Percentiles rank a stretch among this genome's conserved stretches.
Evolutionary conservation across 2,797 vertebrate genomes (phyloP).

Genomic region (Lycodopsis pacificus): DNA sequence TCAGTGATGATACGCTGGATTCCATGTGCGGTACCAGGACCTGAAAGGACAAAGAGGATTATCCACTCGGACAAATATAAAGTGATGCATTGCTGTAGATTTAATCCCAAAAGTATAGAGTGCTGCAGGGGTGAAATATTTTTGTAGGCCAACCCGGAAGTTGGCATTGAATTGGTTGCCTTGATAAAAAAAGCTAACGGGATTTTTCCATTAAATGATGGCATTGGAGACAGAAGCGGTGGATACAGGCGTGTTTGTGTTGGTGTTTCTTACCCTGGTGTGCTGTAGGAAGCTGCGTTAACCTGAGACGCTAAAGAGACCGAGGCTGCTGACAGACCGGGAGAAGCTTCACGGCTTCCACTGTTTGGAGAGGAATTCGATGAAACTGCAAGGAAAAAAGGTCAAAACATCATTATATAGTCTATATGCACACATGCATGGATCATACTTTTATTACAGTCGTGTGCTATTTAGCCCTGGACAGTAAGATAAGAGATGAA

Average conservation of each 20-base stretch:
- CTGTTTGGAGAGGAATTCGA: conserved; percentile 94
- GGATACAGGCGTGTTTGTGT: not conserved
- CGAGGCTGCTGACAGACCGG: conserved; percentile 85
- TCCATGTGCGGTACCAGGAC: conserved; percentile 94
- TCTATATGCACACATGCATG: not conserved
- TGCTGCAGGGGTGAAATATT: no score
- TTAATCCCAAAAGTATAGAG: not conserved
- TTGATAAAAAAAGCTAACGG: no score
- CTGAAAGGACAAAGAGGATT: conserved; percentile 76
- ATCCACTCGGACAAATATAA: not conserved
- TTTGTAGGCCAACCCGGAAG: no score
- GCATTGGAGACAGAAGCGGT: not conserved
- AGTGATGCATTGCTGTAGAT: not conserved
- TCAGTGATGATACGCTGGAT: conserved; percentile 93
- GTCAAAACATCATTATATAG: not conserved
- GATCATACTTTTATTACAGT: not conserved
- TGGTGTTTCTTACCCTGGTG: conserved; percentile 84
- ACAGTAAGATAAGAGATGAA: not conserved
- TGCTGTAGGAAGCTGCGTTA: conserved; percentile 88
- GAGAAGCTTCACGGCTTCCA: conserved; percentile 90
- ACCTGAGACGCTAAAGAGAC: conserved; percentile 87
- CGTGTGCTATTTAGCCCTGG: not conserved
- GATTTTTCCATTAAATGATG: no score
- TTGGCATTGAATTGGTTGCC: no score
- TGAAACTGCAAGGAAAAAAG: conserved; percentile 84